Percentiles rank a stretch among this genome's conserved stretches.
Conservation (phyloP, 2,888 invertebrate genomes). For the Pristionchus mayeri region DNA sequence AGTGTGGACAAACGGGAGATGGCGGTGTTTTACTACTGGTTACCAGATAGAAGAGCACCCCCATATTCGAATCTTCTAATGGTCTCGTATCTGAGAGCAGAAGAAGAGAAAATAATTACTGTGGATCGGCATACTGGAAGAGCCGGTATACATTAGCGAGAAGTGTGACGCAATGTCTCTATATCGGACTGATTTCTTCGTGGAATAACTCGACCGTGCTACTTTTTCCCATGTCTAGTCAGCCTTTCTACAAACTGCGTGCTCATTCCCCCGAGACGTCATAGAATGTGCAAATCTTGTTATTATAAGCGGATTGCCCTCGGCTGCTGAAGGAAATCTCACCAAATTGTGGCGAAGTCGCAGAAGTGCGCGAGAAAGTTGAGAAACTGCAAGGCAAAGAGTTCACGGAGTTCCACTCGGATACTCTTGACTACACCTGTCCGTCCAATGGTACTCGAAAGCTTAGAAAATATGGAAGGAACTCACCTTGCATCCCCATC, state of each 20-base stretch:
- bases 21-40: not conserved
- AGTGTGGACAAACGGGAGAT: not conserved
- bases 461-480: not conserved
- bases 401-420: not conserved
- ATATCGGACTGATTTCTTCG: too few species aligned
- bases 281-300: slow-evolving; percentile 14
- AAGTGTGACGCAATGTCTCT: too few species aligned
- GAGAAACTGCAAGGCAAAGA: slow-evolving; percentile 51
- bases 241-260: not conserved
- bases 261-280: not conserved
- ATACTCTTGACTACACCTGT: too few species aligned
- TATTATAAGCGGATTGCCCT: not conserved
- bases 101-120: too few species aligned
- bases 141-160: too few species aligned
- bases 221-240: too few species aligned
- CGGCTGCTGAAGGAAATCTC: not conserved
- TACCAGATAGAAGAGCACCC: not conserved
- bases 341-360: slow-evolving; percentile 72
- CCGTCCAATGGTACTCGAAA: too few species aligned
- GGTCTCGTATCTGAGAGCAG: not conserved
- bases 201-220: too few species aligned
- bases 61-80: not conserved
- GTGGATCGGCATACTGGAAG: too few species aligned
- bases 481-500: slow-evolving; percentile 28
- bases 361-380: slow-evolving; percentile 71